phyloP scores from a whole-genome alignment of 1,140 invertebrate genomes.

The Drosophila willistoni region DNA sequence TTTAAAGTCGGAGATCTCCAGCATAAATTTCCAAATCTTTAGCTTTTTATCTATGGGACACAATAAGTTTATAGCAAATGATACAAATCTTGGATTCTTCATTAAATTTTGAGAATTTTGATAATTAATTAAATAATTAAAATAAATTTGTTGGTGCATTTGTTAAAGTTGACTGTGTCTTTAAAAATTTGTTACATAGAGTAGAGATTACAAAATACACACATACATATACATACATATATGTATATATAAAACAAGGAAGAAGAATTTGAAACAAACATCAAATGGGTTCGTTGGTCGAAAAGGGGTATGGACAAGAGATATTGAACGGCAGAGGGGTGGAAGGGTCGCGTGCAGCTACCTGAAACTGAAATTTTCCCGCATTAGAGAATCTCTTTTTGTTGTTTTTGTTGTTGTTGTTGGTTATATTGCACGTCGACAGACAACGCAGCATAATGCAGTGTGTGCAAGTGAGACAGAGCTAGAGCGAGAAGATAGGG shows the following conservation, averaged over 20 bases:
- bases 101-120: no score
- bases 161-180: no score
- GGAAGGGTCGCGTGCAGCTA: slow-evolving; percentile 43
- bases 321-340: neutral
- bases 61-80: no score
- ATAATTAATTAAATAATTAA: no score
- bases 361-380: slow-evolving; percentile 79
- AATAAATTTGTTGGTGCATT: no score
- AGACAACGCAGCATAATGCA: slow-evolving; percentile 18
- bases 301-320: no score
- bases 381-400: slow-evolving; percentile 67
- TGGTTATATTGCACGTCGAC: slow-evolving; percentile 70
- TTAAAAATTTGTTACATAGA: neutral
- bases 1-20: no score
- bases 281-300: slow-evolving; percentile 25
- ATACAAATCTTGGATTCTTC: no score
- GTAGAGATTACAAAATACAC: neutral
- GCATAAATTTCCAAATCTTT: no score
- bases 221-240: neutral
- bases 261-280: slow-evolving; percentile 60
- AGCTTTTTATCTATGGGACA: no score
- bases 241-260: no score
- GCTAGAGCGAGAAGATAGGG: slow-evolving; percentile 15
- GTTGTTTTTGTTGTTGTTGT: slow-evolving; percentile 30
- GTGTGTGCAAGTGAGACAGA: slow-evolving; percentile 44